Conservation (phyloP, 2,888 invertebrate genomes). For the Leucophenga montana region DNA sequence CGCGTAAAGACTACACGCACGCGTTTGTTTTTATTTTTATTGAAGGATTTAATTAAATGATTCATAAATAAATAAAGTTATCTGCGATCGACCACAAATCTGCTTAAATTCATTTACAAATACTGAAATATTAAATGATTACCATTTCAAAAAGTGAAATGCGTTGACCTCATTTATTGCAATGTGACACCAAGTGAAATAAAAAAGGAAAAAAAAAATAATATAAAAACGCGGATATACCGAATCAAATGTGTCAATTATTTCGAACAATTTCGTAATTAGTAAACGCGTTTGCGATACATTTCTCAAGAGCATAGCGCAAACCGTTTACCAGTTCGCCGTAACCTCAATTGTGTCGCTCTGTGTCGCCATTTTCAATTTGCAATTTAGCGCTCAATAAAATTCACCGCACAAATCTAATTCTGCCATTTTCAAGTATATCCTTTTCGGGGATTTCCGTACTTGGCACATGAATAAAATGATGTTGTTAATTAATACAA, state of each 20-base stretch:
- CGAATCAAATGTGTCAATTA: constrained; percentile 1
- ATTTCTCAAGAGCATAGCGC: constrained; percentile 8
- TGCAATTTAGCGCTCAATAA: constrained; percentile 52
- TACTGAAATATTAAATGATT: not conserved
- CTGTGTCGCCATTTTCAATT: constrained; percentile 64
- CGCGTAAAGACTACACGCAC: too few species aligned
- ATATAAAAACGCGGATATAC: too few species aligned
- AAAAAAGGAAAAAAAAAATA: not conserved
- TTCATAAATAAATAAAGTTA: too few species aligned
- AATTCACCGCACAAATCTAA: constrained; percentile 27
- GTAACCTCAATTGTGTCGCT: constrained; percentile 62
- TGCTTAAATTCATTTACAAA: too few species aligned
- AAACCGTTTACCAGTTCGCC: not conserved
- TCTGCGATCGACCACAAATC: too few species aligned
- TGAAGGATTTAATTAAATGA: too few species aligned
- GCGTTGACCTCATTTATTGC: constrained; percentile 10
- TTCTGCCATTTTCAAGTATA: constrained; percentile 24
- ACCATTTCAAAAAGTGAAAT: not conserved
- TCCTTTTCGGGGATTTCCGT: constrained; percentile 18
- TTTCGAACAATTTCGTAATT: constrained; percentile 20
- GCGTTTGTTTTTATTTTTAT: too few species aligned
- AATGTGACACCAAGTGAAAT: too few species aligned
- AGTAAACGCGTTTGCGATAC: not conserved
- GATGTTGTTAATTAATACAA: constrained; percentile 29
- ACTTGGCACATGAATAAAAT: too few species aligned